These are phyloP conservation scores for Podargus strigoides DNA, from an alignment of 2,797 vertebrate species.

Conservation along the genomic window DNA sequence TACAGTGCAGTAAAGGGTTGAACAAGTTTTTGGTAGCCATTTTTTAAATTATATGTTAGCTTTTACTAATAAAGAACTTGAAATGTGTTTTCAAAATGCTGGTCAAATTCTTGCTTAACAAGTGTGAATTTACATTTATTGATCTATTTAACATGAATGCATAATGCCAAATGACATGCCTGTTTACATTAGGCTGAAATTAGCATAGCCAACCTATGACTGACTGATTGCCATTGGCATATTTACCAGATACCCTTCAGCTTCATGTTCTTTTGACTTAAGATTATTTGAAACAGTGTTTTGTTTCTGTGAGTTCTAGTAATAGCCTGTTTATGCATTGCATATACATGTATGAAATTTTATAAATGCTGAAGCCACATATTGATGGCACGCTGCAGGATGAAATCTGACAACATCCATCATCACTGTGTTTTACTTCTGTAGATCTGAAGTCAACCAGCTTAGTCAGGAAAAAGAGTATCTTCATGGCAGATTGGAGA, in stretches of 20 bases:
- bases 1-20: not conserved
- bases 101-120: not conserved
- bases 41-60: not conserved
- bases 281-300: not conserved
- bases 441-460: conserved; percentile 82
- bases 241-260: not conserved
- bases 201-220: not conserved
- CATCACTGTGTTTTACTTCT: conserved; percentile 54
- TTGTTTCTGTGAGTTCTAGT: conserved; percentile 23
- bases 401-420: conserved; percentile 58
- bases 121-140: conserved; percentile 21
- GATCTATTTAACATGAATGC: not conserved
- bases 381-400: conserved; percentile 35
- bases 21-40: not conserved
- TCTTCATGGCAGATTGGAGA: conserved; percentile 79
- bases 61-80: not conserved
- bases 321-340: conserved; percentile 30
- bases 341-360: conserved; percentile 24
- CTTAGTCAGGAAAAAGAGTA: conserved; percentile 84
- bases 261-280: not conserved
- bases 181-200: conserved; percentile 17
- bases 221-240: not conserved
- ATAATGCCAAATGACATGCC: not conserved
- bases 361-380: conserved; percentile 44
- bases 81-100: not conserved